phyloP scores from a whole-genome alignment of 2,888 invertebrate species.

The Leistus spinibarbis region DNA sequence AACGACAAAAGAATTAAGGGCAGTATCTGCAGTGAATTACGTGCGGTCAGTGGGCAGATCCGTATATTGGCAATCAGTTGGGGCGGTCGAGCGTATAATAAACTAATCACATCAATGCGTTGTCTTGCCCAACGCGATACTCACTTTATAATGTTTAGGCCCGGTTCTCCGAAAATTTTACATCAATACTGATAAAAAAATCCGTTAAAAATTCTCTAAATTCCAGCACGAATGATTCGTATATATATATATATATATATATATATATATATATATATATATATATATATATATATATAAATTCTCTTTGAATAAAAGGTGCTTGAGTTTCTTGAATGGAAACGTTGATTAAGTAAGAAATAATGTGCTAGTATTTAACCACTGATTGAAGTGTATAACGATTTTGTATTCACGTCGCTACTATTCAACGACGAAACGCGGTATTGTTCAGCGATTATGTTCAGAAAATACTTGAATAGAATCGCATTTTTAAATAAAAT shows the following conservation, averaged over 20 bases:
- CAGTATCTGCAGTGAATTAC: background rate
- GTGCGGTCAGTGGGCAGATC: constrained; percentile 7
- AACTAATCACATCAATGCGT: constrained; percentile 15
- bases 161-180: too few species aligned
- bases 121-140: constrained; percentile 11
- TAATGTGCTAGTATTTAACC: background rate
- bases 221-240: background rate
- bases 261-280: too few species aligned
- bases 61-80: constrained; percentile 35
- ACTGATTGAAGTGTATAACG: background rate
- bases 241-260: too few species aligned
- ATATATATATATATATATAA: too few species aligned
- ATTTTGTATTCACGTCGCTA: background rate
- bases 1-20: constrained; percentile 14
- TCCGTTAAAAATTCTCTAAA: background rate
- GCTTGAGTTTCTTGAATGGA: background rate
- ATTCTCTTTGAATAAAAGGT: background rate
- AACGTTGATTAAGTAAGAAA: background rate
- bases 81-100: constrained; percentile 13
- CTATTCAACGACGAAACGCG: background rate
- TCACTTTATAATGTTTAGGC: background rate
- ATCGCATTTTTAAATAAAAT: background rate
- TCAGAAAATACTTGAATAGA: background rate
- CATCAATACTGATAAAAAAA: too few species aligned
- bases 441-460: background rate